Percentiles rank a stretch among this genome's conserved stretches.
These are phyloP conservation scores for Percopsis omiscomaycus DNA, from an alignment of 2,797 vertebrate genomes.

Conservation along the genomic window DNA sequence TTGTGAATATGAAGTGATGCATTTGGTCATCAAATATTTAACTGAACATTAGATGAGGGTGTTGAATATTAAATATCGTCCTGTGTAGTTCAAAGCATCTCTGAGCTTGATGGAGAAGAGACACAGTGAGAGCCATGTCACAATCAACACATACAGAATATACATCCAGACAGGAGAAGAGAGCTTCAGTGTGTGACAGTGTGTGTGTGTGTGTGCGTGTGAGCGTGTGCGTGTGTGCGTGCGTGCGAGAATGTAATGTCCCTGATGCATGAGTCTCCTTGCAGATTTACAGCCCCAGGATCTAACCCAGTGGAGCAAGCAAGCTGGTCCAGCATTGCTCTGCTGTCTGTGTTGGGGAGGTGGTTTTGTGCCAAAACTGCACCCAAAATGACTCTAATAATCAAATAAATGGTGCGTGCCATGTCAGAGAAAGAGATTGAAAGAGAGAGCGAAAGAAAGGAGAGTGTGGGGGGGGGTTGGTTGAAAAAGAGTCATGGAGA, in stretches of 20 bases:
- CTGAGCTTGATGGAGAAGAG: conserved; percentile 28
- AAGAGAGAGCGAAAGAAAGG: too few relatives aligned
- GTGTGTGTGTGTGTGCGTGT: conserved; percentile 9
- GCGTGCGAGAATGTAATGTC: not conserved
- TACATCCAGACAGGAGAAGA: not conserved
- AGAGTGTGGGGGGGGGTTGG: too few relatives aligned
- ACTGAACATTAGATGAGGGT: conserved; percentile 26
- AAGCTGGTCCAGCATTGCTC: too few relatives aligned
- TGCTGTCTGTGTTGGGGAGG: not conserved
- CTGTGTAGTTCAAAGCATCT: conserved; percentile 35
- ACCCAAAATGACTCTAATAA: too few relatives aligned
- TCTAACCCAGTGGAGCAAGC: not conserved
- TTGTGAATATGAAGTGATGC: conserved; percentile 14
- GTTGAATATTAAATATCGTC: conserved; percentile 51
- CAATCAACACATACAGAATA: conserved; percentile 2
- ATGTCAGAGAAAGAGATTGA: not conserved
- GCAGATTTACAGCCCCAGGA: too few relatives aligned
- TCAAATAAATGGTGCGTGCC: too few relatives aligned
- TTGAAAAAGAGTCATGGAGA: too few relatives aligned
- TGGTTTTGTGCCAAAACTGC: too few relatives aligned
- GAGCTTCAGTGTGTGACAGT: not conserved
- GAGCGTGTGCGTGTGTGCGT: not conserved
- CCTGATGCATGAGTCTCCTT: too few relatives aligned
- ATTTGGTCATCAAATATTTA: conserved; percentile 22
- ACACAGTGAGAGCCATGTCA: conserved; percentile 12